Conservation (phyloP, 2,113 vertebrate genomes). For the Grus americana region DNA sequence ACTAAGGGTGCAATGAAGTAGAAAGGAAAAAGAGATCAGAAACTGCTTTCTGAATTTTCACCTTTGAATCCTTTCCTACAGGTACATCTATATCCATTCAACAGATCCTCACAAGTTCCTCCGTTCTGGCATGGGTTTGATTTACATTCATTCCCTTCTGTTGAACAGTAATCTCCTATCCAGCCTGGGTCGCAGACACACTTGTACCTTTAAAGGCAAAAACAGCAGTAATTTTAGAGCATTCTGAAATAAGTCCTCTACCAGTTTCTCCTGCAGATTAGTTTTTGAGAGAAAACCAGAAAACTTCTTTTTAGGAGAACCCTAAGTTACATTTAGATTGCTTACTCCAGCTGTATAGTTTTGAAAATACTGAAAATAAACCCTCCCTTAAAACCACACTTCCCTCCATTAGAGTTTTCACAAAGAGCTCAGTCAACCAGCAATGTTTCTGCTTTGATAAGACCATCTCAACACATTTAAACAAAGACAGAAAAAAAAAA, state of each 20-base stretch:
- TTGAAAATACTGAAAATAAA: conserved; percentile 3
- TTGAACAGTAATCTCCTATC: conserved; percentile 84
- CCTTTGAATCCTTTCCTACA: conserved; percentile 89
- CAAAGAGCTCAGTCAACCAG: conserved; percentile 8
- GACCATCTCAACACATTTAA: conserved; percentile 20
- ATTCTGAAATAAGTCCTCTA: background rate
- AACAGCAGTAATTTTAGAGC: background rate
- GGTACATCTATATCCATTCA: conserved; percentile 85
- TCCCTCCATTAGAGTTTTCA: background rate
- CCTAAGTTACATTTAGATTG: background rate
- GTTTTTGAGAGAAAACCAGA: background rate
- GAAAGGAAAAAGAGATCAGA: background rate
- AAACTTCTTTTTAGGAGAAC: background rate
- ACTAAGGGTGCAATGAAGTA: background rate
- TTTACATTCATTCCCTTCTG: conserved; percentile 88
- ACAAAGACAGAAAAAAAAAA: background rate
- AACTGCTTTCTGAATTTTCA: conserved; percentile 30
- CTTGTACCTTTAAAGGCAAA: conserved; percentile 78
- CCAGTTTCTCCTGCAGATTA: background rate
- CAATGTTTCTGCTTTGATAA: conserved; percentile 23
- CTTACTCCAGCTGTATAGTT: background rate
- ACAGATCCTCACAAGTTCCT: conserved; percentile 82
- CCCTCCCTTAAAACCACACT: background rate
- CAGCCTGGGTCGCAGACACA: conserved; percentile 89
- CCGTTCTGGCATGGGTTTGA: conserved; percentile 86